These are phyloP conservation scores for Fundulus diaphanus DNA, from an alignment of 2,797 vertebrate genomes.

Conservation along the genomic window DNA sequence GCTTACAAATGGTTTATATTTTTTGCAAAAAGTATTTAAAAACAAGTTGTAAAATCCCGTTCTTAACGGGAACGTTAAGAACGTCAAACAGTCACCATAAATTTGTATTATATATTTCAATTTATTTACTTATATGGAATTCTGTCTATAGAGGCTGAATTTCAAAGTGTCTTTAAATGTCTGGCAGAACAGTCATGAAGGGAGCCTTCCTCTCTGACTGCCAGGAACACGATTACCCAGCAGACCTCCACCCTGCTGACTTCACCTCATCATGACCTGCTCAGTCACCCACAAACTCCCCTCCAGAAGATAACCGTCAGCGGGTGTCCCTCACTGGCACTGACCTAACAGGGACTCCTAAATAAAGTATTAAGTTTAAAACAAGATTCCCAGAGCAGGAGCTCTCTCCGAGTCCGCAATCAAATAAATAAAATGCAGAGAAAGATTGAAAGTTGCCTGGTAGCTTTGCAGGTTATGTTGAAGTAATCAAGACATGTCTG, in stretches of 20 bases:
- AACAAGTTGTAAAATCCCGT: neutral
- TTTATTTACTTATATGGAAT: neutral
- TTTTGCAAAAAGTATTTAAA: neutral
- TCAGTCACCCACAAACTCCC: neutral
- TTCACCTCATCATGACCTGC: slow-evolving; percentile 31
- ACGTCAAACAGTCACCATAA: neutral
- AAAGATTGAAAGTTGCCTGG: neutral
- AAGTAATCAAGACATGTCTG: neutral
- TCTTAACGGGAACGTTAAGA: too few species aligned
- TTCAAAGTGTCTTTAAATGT: slow-evolving; percentile 15
- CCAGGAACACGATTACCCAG: slow-evolving; percentile 55
- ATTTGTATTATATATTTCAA: neutral
- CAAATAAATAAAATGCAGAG: neutral
- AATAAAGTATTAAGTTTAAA: neutral
- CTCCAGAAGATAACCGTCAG: neutral
- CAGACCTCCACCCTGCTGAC: slow-evolving; percentile 21
- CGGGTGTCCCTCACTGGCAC: neutral
- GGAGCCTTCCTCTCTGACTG: slow-evolving; percentile 27
- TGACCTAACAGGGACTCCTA: slow-evolving; percentile 21
- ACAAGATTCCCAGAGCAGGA: neutral
- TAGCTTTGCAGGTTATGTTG: neutral
- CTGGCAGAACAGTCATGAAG: slow-evolving; percentile 22
- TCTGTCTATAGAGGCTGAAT: neutral
- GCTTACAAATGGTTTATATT: neutral
- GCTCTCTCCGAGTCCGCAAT: neutral